Evolutionary conservation across 2,888 invertebrate genomes (phyloP), one percentile per base, ranked within the genome.

Genomic region (Harpagoxenus sublaevis): DNA sequence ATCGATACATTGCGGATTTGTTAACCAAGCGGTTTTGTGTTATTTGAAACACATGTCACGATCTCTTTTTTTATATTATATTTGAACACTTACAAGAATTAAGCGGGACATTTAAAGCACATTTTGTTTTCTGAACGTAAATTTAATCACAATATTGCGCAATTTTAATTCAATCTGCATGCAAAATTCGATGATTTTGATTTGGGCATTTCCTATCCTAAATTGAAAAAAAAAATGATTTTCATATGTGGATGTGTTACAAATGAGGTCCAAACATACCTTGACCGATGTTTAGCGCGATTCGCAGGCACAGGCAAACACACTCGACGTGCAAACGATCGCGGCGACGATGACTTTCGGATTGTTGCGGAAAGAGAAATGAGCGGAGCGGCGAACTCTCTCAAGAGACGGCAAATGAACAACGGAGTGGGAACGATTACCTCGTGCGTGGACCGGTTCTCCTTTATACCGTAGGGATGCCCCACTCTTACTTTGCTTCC

Each of bases 391-490:
- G 84, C 86, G 87, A 88, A 91, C 88, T 89, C 23, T 23, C 23
- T 23, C 91, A 88, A 88, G 91, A 92, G 92, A 90, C 89, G 89
- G 89, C 86, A 89, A 91, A 90, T 88, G 89, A 81, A 86, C 84
- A 87, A 84, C 85, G 79, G 91, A 93, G 92, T 93, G 92, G 91
- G 91, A 93, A 92, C 89, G 88, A 89, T 89, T 83, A 88, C 89
- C 86, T 90, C 92, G 90, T 92, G 92, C 90, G 89, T 92, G 92
- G 93, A 94, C 94, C 94, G 94, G 94, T 94, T 94, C 93, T 92
- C 90, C 90, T 93, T 90, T 94, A 94, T 94, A 94, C 92, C 89
- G 84, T 79, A 62, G 51, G 55, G 77, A 84, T 88, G 60, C 92
- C 93, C 93, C 93, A 92, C 93, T 92, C 90, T 83, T 23, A 35